A percentile compares a stretch with the other conserved stretches of the same genome.
phyloP scores from a whole-genome alignment of 2,888 invertebrate genomes.

The Drosophila pseudotakahashii region DNA sequence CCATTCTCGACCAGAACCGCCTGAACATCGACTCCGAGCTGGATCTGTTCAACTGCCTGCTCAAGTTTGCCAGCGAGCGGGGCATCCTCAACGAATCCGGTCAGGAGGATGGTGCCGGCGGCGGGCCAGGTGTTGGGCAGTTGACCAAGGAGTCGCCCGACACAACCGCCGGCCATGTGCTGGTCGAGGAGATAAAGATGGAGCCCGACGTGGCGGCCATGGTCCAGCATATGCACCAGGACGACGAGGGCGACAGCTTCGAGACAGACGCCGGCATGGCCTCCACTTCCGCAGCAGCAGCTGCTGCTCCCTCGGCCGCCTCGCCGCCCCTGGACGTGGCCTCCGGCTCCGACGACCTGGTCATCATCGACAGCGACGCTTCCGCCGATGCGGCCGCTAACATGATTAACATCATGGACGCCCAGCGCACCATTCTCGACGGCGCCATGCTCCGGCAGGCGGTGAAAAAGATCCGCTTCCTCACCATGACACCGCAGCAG shows the following conservation, averaged over 20 bases:
- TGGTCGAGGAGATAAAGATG: slow-evolving; percentile 81
- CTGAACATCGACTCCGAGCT: slow-evolving; percentile 90
- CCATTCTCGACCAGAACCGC: slow-evolving; percentile 90
- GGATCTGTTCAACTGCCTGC: slow-evolving; percentile 90
- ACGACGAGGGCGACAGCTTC: slow-evolving; percentile 57
- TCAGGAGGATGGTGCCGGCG: slow-evolving; percentile 36
- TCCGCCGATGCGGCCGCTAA: slow-evolving; percentile 64
- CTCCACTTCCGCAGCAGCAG: slow-evolving; percentile 23
- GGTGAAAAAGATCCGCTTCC: slow-evolving; percentile 91
- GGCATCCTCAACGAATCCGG: slow-evolving; percentile 76
- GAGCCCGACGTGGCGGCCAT: slow-evolving; percentile 81
- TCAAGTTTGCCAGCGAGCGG: slow-evolving; percentile 88
- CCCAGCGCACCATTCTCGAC: slow-evolving; percentile 79
- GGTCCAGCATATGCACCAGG: slow-evolving; percentile 76
- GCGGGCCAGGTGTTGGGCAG: background rate
- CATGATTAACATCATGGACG: slow-evolving; percentile 77
- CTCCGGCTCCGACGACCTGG: slow-evolving; percentile 75
- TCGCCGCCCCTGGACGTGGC: slow-evolving; percentile 29
- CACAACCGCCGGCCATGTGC: slow-evolving; percentile 51
- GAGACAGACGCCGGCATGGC: slow-evolving; percentile 29
- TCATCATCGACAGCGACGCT: slow-evolving; percentile 80
- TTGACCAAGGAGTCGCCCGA: slow-evolving; percentile 32
- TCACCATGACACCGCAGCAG: slow-evolving; percentile 91
- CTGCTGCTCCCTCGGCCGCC: slow-evolving; percentile 8
- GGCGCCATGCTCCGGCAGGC: slow-evolving; percentile 86